Percentiles rank a stretch among this genome's conserved stretches.
phyloP scores from a whole-genome alignment of 2,113 vertebrate genomes.

The Oxyura jamaicensis region DNA sequence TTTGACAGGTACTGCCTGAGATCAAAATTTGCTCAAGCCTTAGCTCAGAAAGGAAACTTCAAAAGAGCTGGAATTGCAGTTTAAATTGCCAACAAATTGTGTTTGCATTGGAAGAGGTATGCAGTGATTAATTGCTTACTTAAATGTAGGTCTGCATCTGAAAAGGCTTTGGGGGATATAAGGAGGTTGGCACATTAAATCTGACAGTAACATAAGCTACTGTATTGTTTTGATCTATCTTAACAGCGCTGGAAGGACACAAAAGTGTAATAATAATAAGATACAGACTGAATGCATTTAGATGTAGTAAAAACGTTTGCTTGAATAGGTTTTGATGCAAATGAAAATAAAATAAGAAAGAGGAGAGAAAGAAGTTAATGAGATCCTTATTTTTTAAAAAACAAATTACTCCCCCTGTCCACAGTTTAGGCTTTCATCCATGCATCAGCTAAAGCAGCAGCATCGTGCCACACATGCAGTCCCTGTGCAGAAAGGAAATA shows the following conservation, averaged over 20 bases:
- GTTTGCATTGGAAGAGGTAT: not conserved
- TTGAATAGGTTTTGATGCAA: not conserved
- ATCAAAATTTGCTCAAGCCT: not conserved
- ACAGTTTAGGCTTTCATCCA: not conserved
- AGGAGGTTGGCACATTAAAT: constrained; percentile 26
- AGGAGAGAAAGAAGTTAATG: not conserved
- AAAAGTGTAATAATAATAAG: not conserved
- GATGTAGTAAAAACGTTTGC: not conserved
- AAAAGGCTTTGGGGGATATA: constrained; percentile 37
- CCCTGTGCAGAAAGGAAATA: not conserved
- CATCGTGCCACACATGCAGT: not conserved
- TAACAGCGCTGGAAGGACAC: not conserved
- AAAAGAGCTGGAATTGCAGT: not conserved
- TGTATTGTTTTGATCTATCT: constrained; percentile 19
- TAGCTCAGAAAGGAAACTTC: constrained; percentile 25
- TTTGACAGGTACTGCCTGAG: constrained; percentile 6
- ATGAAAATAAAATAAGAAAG: not conserved
- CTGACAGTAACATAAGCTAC: constrained; percentile 45
- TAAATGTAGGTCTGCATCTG: constrained; percentile 34
- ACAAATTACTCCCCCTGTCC: not conserved
- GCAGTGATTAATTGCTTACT: constrained; percentile 33
- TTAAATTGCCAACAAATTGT: constrained; percentile 31
- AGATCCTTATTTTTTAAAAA: not conserved
- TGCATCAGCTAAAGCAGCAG: not conserved
- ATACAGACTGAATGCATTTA: not conserved